Percentiles rank a stretch among this genome's conserved stretches.
These are phyloP conservation scores for Dascillus cervinus DNA, from an alignment of 2,888 invertebrate species.

Conservation along the genomic window DNA sequence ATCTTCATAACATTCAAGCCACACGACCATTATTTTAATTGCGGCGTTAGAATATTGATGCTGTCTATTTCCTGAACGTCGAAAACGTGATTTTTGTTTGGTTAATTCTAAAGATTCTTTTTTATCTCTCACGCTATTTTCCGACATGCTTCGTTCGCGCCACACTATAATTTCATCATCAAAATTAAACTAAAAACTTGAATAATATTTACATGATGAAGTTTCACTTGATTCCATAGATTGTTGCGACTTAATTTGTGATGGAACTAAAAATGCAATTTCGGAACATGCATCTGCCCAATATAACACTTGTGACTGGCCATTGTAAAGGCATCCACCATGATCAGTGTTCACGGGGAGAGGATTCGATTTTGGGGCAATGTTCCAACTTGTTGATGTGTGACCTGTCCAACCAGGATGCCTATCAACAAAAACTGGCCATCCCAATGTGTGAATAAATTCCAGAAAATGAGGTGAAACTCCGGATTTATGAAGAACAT, in stretches of 20 bases:
- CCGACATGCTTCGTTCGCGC: constrained; percentile 49
- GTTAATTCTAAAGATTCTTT: constrained; percentile 65
- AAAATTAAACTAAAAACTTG: no score
- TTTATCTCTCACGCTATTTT: constrained; percentile 47
- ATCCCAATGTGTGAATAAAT: constrained; percentile 69
- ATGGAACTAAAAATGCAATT: constrained; percentile 90
- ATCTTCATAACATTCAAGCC: constrained; percentile 96
- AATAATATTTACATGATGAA: no score
- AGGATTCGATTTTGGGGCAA: constrained; percentile 19
- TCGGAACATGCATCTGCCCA: constrained; percentile 95
- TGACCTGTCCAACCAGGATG: constrained; percentile 95
- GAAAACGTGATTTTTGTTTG: constrained; percentile 53
- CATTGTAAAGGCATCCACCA: constrained; percentile 73
- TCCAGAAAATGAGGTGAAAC: constrained; percentile 48
- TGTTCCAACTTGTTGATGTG: constrained; percentile 72
- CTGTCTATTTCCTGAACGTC: constrained; percentile 48
- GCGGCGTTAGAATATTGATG: constrained; percentile 51
- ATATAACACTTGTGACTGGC: constrained; percentile 77
- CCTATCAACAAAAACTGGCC: constrained; percentile 74
- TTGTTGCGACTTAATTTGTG: constrained; percentile 33
- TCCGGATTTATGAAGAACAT: constrained; percentile 49
- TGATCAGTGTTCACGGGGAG: constrained; percentile 34
- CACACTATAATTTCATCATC: constrained; percentile 41
- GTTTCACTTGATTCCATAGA: no score
- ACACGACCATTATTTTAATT: constrained; percentile 83